These are phyloP conservation scores for Chelon labrosus DNA, from an alignment of 2,797 vertebrate genomes.

Conservation along the genomic window DNA sequence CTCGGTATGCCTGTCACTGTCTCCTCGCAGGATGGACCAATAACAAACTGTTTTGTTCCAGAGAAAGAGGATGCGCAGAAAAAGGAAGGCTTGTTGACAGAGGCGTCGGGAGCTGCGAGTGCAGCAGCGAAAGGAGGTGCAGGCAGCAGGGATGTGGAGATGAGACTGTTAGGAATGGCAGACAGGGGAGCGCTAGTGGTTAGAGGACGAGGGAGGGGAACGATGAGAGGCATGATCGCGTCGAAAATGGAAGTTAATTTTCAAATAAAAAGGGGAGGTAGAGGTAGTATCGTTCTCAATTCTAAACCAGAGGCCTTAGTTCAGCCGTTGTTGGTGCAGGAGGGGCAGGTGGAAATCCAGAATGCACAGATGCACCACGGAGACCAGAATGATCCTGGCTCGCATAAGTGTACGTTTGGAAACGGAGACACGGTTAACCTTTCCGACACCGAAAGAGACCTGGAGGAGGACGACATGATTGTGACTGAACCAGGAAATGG, in stretches of 20 bases:
- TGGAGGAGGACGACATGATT: slow-evolving; percentile 13
- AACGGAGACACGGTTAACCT: slow-evolving; percentile 69
- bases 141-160: slow-evolving; percentile 12
- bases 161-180: slow-evolving; percentile 16
- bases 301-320: slow-evolving; percentile 27
- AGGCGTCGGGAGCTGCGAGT: not conserved
- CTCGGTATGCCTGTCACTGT: slow-evolving; percentile 12
- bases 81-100: slow-evolving; percentile 27
- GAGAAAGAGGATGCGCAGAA: slow-evolving; percentile 29
- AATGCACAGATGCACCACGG: slow-evolving; percentile 25
- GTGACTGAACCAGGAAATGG: slow-evolving; percentile 46
- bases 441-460: slow-evolving; percentile 54
- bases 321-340: slow-evolving; percentile 47
- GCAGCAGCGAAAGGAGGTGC: slow-evolving; percentile 16
- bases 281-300: slow-evolving; percentile 11
- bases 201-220: slow-evolving; percentile 20
- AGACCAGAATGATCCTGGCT: slow-evolving; percentile 14
- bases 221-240: not conserved
- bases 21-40: slow-evolving; percentile 47
- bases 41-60: slow-evolving; percentile 29
- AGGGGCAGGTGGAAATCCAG: slow-evolving; percentile 28
- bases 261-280: slow-evolving; percentile 33
- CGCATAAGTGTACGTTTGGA: slow-evolving; percentile 24
- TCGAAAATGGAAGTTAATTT: slow-evolving; percentile 33
- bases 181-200: slow-evolving; percentile 3